Conservation (phyloP, 2,113 vertebrate genomes). For the Pygathrix nemaeus region DNA sequence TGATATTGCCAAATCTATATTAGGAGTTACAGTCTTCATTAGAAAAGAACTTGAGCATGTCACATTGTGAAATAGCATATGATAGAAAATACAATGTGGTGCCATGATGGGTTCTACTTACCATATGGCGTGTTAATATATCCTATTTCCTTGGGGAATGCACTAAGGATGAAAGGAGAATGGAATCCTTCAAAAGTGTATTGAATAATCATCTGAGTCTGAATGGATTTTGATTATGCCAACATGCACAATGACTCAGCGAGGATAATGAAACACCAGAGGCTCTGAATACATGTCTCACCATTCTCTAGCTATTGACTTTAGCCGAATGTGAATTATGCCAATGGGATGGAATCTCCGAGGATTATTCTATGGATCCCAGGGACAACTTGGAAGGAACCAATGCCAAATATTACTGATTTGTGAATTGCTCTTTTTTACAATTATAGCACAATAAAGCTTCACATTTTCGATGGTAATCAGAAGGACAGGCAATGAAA, state of each 20-base stretch:
- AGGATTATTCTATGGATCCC: background rate
- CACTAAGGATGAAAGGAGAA: conserved; percentile 58
- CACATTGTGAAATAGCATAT: conserved; percentile 66
- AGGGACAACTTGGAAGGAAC: conserved; percentile 50
- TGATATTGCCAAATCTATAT: conserved; percentile 45
- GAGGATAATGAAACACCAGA: conserved; percentile 20
- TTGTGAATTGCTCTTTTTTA: background rate
- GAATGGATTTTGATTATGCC: conserved; percentile 74
- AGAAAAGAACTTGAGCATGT: conserved; percentile 72
- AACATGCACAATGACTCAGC: conserved; percentile 62
- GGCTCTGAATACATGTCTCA: background rate
- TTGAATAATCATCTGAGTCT: conserved; percentile 69
- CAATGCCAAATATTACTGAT: conserved; percentile 48
- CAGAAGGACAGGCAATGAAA: conserved; percentile 46
- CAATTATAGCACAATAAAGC: conserved; percentile 15
- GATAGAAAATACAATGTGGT: conserved; percentile 45
- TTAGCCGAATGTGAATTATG: conserved; percentile 57
- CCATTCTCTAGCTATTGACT: conserved; percentile 29
- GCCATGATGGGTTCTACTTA: conserved; percentile 71
- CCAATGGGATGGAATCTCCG: conserved; percentile 58
- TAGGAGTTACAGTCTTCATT: conserved; percentile 72
- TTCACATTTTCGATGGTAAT: conserved; percentile 38
- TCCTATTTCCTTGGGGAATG: conserved; percentile 70
- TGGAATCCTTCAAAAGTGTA: conserved; percentile 56
- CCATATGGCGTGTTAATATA: conserved; percentile 75